Conservation (phyloP, 2,113 vertebrate genomes). For the Castor canadensis region DNA sequence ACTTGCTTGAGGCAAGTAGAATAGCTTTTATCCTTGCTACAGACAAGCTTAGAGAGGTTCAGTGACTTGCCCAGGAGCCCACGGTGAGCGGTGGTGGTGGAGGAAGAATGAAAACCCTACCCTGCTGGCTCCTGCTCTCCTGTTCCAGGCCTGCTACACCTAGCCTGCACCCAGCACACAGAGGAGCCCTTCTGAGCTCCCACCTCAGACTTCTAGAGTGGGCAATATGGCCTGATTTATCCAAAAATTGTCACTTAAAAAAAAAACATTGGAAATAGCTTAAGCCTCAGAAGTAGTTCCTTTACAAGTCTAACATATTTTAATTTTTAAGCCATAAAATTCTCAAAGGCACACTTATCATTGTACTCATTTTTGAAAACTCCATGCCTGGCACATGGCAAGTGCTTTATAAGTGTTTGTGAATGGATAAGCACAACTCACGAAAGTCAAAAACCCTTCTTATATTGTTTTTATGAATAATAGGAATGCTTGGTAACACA, state of each 20-base stretch:
- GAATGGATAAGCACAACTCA: background rate
- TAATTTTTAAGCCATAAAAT: background rate
- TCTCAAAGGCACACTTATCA: background rate
- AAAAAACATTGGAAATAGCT: background rate
- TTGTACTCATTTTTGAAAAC: background rate
- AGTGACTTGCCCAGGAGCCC: background rate
- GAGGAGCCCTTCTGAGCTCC: background rate
- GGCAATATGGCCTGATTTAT: background rate
- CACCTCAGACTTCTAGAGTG: background rate
- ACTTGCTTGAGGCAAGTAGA: background rate
- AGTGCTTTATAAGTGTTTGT: background rate
- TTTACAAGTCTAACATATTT: background rate
- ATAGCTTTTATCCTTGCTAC: background rate
- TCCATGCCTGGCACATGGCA: background rate
- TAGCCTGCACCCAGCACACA: rapidly evolving
- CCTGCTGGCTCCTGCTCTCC: background rate
- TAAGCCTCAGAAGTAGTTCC: background rate
- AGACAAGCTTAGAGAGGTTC: background rate
- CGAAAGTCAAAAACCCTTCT: background rate
- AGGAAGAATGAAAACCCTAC: background rate
- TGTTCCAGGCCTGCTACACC: rapidly evolving
- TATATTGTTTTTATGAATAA: background rate
- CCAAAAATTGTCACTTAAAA: background rate
- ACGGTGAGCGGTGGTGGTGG: background rate
- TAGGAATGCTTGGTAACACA: background rate